Percentiles rank a stretch among this genome's conserved stretches.
These are phyloP conservation scores for Mirounga angustirostris DNA, from an alignment of 2,113 vertebrate species.

Conservation along the genomic window DNA sequence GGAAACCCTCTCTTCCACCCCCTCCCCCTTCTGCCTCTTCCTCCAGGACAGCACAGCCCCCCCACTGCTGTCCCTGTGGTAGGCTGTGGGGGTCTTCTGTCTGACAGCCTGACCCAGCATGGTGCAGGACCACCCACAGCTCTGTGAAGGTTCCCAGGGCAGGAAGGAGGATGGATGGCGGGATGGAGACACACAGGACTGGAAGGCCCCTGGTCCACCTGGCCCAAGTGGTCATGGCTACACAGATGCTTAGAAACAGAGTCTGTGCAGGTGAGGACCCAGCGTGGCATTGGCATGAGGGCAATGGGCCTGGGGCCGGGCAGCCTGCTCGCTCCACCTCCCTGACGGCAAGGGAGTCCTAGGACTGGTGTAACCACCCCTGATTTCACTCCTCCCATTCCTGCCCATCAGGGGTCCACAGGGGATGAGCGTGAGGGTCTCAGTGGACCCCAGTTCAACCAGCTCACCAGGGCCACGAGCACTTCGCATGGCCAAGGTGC, in stretches of 20 bases:
- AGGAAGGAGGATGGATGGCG: too few species aligned
- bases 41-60: neutral
- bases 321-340: fast-evolving
- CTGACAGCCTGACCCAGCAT: neutral
- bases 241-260: neutral
- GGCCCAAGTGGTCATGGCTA: too few species aligned
- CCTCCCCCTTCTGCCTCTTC: neutral
- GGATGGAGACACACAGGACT: neutral
- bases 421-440: neutral
- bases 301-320: neutral
- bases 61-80: neutral
- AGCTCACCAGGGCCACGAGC: neutral
- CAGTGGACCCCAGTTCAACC: neutral
- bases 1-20: neutral
- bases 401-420: fast-evolving
- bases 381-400: neutral
- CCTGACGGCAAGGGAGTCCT: fast-evolving
- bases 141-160: neutral
- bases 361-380: fast-evolving
- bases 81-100: neutral
- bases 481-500: neutral
- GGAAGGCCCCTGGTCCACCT: too few species aligned
- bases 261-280: neutral
- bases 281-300: fast-evolving
- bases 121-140: neutral